Evolutionary conservation across 2,113 vertebrate genomes (phyloP).

Genomic region (Ceratotherium simum): DNA sequence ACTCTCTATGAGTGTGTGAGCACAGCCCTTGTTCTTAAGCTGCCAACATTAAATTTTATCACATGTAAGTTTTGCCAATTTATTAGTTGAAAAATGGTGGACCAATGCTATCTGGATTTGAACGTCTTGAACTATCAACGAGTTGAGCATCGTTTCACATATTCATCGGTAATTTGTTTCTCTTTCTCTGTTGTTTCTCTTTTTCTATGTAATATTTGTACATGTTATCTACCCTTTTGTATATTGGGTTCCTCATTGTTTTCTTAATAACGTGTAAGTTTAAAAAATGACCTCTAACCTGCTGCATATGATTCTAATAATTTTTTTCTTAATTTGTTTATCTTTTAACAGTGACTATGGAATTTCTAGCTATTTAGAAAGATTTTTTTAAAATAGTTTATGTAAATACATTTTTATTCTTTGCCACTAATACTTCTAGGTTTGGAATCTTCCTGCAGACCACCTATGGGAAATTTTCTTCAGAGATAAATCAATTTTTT

Average conservation of each 20-base stretch:
- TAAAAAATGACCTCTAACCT: neutral
- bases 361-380: neutral
- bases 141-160: neutral
- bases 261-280: neutral
- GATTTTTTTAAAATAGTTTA: neutral
- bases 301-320: neutral
- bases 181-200: neutral
- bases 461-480: neutral
- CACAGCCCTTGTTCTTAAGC: neutral
- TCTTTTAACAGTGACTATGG: neutral
- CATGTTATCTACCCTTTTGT: neutral
- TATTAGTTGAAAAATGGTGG: neutral
- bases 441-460: neutral
- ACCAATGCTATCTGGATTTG: neutral
- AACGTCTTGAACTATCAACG: neutral
- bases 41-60: neutral
- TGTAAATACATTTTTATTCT: neutral
- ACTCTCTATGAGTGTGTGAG: neutral
- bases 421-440: neutral
- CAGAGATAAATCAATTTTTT: neutral
- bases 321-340: neutral
- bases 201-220: neutral
- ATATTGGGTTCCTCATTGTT: neutral
- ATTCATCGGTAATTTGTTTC: neutral
- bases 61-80: neutral